Conservation (phyloP, 1,140 invertebrate species). For the Zaprionus taronus region DNA sequence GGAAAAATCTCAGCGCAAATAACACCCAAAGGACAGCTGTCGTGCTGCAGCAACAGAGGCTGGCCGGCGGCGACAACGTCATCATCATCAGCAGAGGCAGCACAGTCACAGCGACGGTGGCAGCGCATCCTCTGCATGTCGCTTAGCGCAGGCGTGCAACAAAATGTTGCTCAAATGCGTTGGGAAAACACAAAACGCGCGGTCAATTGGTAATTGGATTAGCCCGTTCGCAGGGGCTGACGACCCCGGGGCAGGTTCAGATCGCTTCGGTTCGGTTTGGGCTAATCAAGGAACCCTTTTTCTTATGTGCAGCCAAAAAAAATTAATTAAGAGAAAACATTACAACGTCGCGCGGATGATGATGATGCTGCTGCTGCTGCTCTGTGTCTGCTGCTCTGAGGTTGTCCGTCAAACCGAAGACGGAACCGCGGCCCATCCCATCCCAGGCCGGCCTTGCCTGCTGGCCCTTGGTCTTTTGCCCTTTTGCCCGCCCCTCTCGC, state of each 20-base stretch:
- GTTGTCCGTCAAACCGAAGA: constrained; percentile 52
- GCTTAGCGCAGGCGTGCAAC: constrained; percentile 23
- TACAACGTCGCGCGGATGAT: background rate
- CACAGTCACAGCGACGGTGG: background rate
- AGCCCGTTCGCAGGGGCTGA: constrained; percentile 13
- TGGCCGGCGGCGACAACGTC: background rate
- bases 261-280: background rate
- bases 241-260: constrained; percentile 21
- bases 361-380: constrained; percentile 22
- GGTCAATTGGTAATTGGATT: constrained; percentile 77
- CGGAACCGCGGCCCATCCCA: constrained; percentile 10
- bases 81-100: constrained; percentile 29
- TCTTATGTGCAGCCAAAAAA: constrained; percentile 2
- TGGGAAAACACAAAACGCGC: constrained; percentile 33
- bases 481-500: constrained; percentile 12
- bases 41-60: constrained; percentile 26
- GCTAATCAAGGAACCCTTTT: constrained; percentile 44
- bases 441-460: constrained; percentile 1
- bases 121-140: constrained; percentile 12
- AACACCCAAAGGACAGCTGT: constrained; percentile 75
- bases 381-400: constrained; percentile 43
- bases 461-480: constrained; percentile 10
- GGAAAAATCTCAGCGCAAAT: constrained; percentile 65
- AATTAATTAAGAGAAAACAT: constrained; percentile 69
- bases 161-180: constrained; percentile 19